Conservation (phyloP, 2,888 invertebrate genomes). For the Nipponacmea schrenckii region DNA sequence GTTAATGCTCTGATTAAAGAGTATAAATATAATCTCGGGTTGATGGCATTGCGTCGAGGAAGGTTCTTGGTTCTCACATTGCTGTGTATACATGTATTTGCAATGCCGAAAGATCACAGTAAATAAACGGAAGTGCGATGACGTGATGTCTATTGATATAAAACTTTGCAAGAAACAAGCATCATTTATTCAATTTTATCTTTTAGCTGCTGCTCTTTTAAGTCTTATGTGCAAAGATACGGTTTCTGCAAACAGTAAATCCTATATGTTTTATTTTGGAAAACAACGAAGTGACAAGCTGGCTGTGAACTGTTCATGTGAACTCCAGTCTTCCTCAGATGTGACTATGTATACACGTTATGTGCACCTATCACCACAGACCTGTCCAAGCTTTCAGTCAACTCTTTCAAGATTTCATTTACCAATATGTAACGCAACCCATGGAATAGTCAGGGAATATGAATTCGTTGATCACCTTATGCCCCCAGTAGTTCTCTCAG, state of each 20-base stretch:
- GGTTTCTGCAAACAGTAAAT: neutral
- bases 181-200: neutral
- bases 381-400: neutral
- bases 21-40: no score
- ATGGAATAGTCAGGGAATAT: neutral
- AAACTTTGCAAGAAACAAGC: no score
- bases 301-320: neutral
- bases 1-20: neutral
- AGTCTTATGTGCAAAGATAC: neutral
- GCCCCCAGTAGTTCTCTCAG: neutral
- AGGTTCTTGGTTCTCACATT: no score
- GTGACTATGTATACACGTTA: neutral
- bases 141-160: no score
- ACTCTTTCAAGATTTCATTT: neutral
- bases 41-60: no score
- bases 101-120: no score
- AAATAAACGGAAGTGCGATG: no score
- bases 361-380: neutral
- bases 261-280: neutral
- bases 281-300: neutral
- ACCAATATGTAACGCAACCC: neutral
- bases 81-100: no score
- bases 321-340: neutral
- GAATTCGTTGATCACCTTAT: neutral
- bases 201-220: neutral